These are phyloP conservation scores for Zoroaster sp. DNA, from an alignment of 53 echinoderm and acorn worm genomes.

Conservation along the genomic window DNA sequence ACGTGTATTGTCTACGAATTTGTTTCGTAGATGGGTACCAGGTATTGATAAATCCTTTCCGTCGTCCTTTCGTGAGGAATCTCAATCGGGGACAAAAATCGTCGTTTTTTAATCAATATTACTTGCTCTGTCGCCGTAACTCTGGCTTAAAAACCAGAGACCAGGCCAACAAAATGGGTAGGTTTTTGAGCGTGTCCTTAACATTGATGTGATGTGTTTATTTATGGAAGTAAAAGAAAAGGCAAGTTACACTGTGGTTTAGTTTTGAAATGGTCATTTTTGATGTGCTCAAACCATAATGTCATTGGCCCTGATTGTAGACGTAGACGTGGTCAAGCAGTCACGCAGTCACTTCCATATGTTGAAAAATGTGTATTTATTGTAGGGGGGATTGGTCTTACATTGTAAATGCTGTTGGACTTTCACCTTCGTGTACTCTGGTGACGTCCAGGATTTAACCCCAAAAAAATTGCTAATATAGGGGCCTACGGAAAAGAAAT, in stretches of 20 bases:
- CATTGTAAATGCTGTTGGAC: no score
- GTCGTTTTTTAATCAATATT: background rate
- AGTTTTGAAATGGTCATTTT: background rate
- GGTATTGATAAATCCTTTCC: slow-evolving; percentile 2
- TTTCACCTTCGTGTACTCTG: no score
- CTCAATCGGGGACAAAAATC: background rate
- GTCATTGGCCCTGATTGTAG: no score
- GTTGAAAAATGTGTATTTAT: no score
- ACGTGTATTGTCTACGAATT: background rate
- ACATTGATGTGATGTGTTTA: background rate
- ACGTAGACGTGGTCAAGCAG: no score
- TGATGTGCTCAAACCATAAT: no score
- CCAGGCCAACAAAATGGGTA: slow-evolving; percentile 22
- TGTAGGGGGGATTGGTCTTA: no score
- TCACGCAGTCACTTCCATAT: no score
- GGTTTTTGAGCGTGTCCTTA: background rate
- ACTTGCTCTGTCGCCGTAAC: background rate
- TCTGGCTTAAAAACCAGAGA: background rate
- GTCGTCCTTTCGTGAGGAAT: slow-evolving; percentile 3
- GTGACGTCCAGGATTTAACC: no score
- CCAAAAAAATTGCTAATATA: no score
- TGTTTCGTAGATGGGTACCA: background rate
- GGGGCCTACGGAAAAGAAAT: no score
- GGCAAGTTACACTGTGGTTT: background rate
- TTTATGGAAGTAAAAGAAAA: background rate